A percentile compares a stretch with the other conserved stretches of the same genome.
These are phyloP conservation scores for Cephalotes varians DNA, from an alignment of 2,888 invertebrate genomes.

Conservation along the genomic window DNA sequence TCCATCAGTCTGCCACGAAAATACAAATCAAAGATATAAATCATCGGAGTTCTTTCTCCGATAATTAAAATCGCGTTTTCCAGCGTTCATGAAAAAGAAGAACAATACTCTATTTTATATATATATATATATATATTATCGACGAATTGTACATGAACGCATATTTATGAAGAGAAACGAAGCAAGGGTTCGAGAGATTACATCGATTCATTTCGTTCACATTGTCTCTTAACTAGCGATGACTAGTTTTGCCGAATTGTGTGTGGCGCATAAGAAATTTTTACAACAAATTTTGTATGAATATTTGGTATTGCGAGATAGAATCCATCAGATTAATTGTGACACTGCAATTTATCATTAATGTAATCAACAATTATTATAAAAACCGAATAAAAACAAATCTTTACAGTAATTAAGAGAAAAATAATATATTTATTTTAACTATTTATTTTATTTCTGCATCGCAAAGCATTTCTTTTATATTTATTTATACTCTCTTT, in stretches of 20 bases:
- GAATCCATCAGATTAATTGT: background rate
- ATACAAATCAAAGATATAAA: constrained; percentile 17
- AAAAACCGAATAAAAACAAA: background rate
- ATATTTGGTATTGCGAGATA: background rate
- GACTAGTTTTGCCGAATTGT: background rate
- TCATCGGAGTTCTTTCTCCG: background rate
- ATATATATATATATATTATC: background rate
- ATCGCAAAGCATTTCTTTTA: background rate
- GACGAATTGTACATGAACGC: too few species aligned
- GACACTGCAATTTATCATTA: background rate
- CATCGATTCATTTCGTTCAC: constrained; percentile 1
- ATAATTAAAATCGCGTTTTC: constrained; percentile 23
- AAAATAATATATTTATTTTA: background rate
- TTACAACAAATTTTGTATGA: background rate
- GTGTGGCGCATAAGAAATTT: background rate
- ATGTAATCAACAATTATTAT: background rate
- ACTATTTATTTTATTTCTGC: background rate
- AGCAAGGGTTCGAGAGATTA: constrained; percentile 3
- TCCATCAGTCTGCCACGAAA: background rate
- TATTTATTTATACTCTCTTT: background rate
- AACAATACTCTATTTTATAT: background rate
- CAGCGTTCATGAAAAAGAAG: background rate
- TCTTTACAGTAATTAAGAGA: background rate
- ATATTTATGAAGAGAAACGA: background rate
- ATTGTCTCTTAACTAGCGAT: background rate